These are phyloP conservation scores for Rhynchotus rufescens DNA, from an alignment of 2,797 vertebrate species.

Conservation along the genomic window DNA sequence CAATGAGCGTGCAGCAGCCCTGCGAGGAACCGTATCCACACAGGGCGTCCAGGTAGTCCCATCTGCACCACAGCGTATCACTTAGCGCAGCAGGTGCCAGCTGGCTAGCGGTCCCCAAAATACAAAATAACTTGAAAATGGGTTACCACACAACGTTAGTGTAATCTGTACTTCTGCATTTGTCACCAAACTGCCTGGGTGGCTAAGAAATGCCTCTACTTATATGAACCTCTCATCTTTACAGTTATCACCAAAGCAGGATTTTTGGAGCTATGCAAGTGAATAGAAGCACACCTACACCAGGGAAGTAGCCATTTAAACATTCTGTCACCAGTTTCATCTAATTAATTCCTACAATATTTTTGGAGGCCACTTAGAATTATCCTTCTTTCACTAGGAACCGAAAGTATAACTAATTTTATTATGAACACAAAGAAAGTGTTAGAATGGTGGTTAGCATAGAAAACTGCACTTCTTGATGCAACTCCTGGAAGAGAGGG, in stretches of 20 bases:
- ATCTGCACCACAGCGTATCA: not conserved
- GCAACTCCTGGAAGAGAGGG: not conserved
- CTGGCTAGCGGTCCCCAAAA: not conserved
- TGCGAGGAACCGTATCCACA: slow-evolving; percentile 24
- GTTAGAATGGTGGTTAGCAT: not conserved
- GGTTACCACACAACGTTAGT: not conserved
- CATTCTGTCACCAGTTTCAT: not conserved
- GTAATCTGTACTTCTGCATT: not conserved
- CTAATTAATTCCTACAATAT: not conserved
- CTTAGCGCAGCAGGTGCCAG: slow-evolving; percentile 15
- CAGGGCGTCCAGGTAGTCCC: slow-evolving; percentile 55
- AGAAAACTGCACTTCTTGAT: not conserved
- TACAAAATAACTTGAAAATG: not conserved
- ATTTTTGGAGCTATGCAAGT: not conserved
- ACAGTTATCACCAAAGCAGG: not conserved
- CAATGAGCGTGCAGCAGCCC: slow-evolving; percentile 25
- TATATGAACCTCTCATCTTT: not conserved
- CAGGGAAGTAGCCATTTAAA: not conserved
- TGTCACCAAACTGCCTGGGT: not conserved
- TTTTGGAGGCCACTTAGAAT: not conserved
- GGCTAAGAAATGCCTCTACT: not conserved
- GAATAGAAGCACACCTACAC: not conserved
- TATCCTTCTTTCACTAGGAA: not conserved
- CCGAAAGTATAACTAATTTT: not conserved
- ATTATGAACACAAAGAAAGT: not conserved